These are phyloP conservation scores for Anaspis maculata DNA, from an alignment of 2,888 invertebrate species.

Conservation along the genomic window DNA sequence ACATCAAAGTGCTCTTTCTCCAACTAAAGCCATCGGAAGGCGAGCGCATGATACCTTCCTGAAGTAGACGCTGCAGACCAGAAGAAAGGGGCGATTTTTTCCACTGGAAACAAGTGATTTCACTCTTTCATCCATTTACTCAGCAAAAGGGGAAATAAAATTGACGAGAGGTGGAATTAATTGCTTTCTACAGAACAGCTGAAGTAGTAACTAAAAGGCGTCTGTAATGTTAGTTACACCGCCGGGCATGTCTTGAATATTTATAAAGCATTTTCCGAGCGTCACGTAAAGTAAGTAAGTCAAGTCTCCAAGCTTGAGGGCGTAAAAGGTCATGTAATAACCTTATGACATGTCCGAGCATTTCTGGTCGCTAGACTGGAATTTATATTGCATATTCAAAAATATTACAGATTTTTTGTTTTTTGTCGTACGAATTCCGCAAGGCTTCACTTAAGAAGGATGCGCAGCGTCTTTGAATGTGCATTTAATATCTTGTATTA, in stretches of 20 bases:
- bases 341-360: constrained; percentile 23
- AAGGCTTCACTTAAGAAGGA: too few relatives aligned
- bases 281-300: constrained; percentile 22
- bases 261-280: constrained; percentile 15
- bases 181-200: constrained; percentile 14
- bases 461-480: too few relatives aligned
- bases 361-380: constrained; percentile 18
- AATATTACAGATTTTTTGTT: constrained; percentile 18
- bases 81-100: too few relatives aligned
- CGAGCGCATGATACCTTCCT: too few relatives aligned
- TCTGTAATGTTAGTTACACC: constrained; percentile 19
- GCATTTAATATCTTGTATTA: too few relatives aligned
- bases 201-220: constrained; percentile 17
- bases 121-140: too few relatives aligned
- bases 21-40: too few relatives aligned
- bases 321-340: constrained; percentile 18
- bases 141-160: too few relatives aligned
- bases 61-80: too few relatives aligned
- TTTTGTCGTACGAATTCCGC: too few relatives aligned
- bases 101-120: too few relatives aligned
- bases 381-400: constrained; percentile 24
- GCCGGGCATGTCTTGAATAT: constrained; percentile 20
- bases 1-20: too few relatives aligned
- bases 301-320: constrained; percentile 15
- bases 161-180: constrained; percentile 14